Conservation (phyloP, 2,888 invertebrate genomes). For the Muschampia plurimacula region DNA sequence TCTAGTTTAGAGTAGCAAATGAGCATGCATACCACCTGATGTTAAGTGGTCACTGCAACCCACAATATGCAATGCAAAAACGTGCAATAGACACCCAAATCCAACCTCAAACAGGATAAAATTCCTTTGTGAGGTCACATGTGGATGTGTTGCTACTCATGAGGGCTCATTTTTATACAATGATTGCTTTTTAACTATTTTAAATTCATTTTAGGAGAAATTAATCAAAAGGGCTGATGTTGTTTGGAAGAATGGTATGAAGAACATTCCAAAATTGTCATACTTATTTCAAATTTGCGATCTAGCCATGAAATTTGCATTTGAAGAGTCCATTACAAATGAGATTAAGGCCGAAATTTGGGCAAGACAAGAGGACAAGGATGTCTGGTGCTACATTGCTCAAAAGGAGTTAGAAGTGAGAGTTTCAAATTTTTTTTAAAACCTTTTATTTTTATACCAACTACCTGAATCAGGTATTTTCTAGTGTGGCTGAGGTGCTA, state of each 20-base stretch:
- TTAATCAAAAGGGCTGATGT: constrained; percentile 85
- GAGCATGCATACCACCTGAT: no score
- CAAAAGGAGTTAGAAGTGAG: constrained; percentile 73
- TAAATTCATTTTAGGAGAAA: constrained; percentile 64
- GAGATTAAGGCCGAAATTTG: constrained; percentile 72
- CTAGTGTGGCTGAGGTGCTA: no score
- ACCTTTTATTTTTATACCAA: background rate
- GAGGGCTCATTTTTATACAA: background rate
- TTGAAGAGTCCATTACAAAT: constrained; percentile 83
- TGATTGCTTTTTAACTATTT: background rate
- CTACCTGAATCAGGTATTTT: no score
- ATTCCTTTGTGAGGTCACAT: no score
- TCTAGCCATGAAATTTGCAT: constrained; percentile 83
- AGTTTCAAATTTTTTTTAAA: background rate
- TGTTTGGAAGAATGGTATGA: constrained; percentile 87
- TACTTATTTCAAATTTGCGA: constrained; percentile 87
- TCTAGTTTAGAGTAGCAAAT: no score
- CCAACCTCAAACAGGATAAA: no score
- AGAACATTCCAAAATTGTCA: constrained; percentile 82
- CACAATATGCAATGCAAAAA: no score
- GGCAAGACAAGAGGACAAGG: constrained; percentile 61
- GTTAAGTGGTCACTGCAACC: no score
- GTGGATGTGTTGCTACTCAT: no score
- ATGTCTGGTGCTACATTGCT: constrained; percentile 77
- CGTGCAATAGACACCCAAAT: no score